Percentiles rank a stretch among this genome's conserved stretches.
Evolutionary conservation across 2,113 vertebrate species (phyloP).

Genomic region (Cromileptes altivelis): DNA sequence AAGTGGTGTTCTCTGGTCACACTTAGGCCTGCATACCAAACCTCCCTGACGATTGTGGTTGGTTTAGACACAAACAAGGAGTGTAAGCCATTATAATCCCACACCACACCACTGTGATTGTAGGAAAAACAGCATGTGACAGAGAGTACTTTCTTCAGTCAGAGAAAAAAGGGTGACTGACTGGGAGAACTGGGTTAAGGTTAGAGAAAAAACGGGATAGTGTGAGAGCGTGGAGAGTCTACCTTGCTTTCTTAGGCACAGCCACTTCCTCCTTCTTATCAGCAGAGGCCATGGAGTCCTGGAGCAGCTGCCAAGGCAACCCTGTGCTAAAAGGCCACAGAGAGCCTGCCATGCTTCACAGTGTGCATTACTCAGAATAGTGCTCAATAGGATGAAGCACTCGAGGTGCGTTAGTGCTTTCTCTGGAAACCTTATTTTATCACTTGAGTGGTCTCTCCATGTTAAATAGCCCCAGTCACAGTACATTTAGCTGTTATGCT

Average conservation of each 20-base stretch:
- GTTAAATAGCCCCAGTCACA: slow-evolving; percentile 20
- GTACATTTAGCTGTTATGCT: slow-evolving; percentile 25
- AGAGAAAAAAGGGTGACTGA: neutral
- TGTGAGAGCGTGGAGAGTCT: slow-evolving; percentile 36
- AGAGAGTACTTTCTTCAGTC: slow-evolving; percentile 1
- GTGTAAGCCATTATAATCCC: slow-evolving; percentile 58
- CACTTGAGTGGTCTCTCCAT: slow-evolving; percentile 23
- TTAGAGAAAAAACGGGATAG: slow-evolving; percentile 7
- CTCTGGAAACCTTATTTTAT: slow-evolving; percentile 52
- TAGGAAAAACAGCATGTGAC: slow-evolving; percentile 6
- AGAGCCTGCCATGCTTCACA: slow-evolving; percentile 47
- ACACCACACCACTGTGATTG: slow-evolving; percentile 13
- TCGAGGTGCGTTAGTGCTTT: slow-evolving; percentile 60
- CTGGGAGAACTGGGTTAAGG: slow-evolving; percentile 28
- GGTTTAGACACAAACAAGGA: slow-evolving; percentile 37
- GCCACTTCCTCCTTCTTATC: slow-evolving; percentile 79
- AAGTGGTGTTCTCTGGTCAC: slow-evolving; percentile 38
- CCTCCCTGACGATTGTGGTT: slow-evolving; percentile 43
- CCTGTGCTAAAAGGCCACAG: slow-evolving; percentile 50
- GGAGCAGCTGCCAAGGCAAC: slow-evolving; percentile 77
- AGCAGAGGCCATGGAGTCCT: slow-evolving; percentile 62
- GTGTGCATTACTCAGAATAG: slow-evolving; percentile 66
- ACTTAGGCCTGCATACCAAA: slow-evolving; percentile 55
- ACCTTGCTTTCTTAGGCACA: slow-evolving; percentile 52
- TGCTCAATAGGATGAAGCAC: slow-evolving; percentile 76